Evolutionary conservation across 1,140 invertebrate species (phyloP), one percentile per base, ranked within the genome.

Genomic region (Dinothrombium tinctorium): DNA sequence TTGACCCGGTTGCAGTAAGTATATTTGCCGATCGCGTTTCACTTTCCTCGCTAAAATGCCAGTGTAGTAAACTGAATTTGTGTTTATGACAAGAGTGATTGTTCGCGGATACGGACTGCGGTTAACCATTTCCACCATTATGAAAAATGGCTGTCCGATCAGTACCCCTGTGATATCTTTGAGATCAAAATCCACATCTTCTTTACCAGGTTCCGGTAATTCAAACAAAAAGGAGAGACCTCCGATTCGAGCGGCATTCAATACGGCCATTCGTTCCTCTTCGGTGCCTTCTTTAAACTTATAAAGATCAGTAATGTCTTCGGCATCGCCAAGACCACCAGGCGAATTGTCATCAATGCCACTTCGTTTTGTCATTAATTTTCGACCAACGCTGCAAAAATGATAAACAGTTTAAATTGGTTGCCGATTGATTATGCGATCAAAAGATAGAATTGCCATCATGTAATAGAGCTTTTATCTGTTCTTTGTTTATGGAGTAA

Each of bases 321-420:
- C 75, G 3, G 51, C 44, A 39, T 50, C 49, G 15, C 38, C 42
- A 7, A 43, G 38, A 28, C 54, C 53, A 19, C 35, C 39, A 12
- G 33, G 31, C 4, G 33, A 21, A 57, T 47, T 71, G 68, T 71
- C 74, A 75, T 49, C 40, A 47, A 62, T 66, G 4, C 77, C 76
- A 19, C 82, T 68, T 17, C 74, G 69, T 64, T 90, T 92, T 0
- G 86, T 92, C 49, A 78, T 82, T 24, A 92, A 82, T 22, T 71
- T 60, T 53, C 75, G 69, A 1, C 86, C 86, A 51, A 94, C 74
- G 17, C 75, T 78, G 52, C 22, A 55, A 55, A 33, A 7, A 15
- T 14, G 19, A 33, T 24, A 20, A 12, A 41, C n/a, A 14, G 17
- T 12, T 11, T 40, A 8, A 43, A 38, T 37, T n/a, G n/a, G n/a